Evolutionary conservation across 1,140 invertebrate species (phyloP), one percentile per base, ranked within the genome.

Genomic region (Ruditapes philippinarum): DNA sequence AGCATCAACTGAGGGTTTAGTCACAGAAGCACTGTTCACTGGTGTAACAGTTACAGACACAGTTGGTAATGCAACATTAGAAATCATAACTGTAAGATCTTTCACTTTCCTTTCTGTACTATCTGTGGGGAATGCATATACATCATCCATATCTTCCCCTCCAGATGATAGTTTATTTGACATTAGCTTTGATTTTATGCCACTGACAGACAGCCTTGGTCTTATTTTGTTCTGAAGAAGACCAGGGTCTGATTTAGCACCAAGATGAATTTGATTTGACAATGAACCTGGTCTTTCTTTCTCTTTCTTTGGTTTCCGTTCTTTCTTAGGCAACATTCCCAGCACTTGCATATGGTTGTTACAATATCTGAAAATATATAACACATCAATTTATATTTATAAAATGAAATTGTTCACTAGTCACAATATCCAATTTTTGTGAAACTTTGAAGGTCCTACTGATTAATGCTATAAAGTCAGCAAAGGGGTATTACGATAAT

Each of bases 291-390:
- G 33, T 84, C 94, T 96, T 96, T 95, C 96, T 54, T 95, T 96
- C 54, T 96, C 95, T 92, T 96, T 96, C 90, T 96, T 96, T 90
- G 93, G 93, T 90, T 96, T 96, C 62, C 96, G 94, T 89, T 96
- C 96, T 82, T 96, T 96, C 89, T 96, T 96, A 62, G 96, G 95
- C 33, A 96, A 85, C 92, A 96, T 96, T 19, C 96, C 96, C 91
- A 95, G 93, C 73, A 96, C 96, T 92, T 97, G 96, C 96, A 96
- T 96, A 91, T 97, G 96, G 89, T 96, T 96, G 93, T 97, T 96
- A 91, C 96, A 96, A 89, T 96, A 96, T 89, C 96, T 96, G 91
- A 40, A 94, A 93, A 86, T 38, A 81, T 36, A 91, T n/a, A n/a
- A n/a, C n/a, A n/a, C n/a, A n/a, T n/a, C n/a, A n/a, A n/a, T n/a